These are phyloP conservation scores for Dorcus hopei DNA, from an alignment of 2,888 invertebrate genomes.

Conservation along the genomic window DNA sequence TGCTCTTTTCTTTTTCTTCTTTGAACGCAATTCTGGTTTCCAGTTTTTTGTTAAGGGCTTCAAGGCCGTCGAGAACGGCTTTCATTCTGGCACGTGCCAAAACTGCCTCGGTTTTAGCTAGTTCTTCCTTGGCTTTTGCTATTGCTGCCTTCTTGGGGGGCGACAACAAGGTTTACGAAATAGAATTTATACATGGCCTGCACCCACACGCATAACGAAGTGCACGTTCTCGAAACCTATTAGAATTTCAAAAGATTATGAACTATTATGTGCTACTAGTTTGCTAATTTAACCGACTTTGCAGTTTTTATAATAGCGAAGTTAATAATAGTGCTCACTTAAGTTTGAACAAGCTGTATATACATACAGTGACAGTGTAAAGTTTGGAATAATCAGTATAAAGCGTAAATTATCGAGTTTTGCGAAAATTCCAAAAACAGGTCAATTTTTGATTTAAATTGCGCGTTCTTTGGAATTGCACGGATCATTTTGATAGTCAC, in stretches of 20 bases:
- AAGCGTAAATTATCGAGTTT: too few species aligned
- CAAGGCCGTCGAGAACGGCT: conserved; percentile 72
- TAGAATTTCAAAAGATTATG: background rate
- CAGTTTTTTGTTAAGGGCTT: conserved; percentile 68
- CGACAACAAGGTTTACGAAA: conserved; percentile 76
- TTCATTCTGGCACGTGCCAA: conserved; percentile 78
- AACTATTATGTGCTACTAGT: too few species aligned
- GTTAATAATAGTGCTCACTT: too few species aligned
- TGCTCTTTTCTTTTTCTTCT: conserved; percentile 68
- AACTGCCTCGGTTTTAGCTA: conserved; percentile 63
- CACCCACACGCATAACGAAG: conserved; percentile 84
- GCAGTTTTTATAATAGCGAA: too few species aligned
- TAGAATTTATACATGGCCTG: conserved; percentile 93
- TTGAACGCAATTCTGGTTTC: conserved; percentile 71
- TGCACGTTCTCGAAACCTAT: conserved; percentile 75
- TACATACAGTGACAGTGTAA: too few species aligned
- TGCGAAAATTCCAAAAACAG: too few species aligned
- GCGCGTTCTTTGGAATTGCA: too few species aligned
- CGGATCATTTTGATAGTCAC: too few species aligned
- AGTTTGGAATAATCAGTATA: too few species aligned
- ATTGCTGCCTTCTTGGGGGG: conserved; percentile 89
- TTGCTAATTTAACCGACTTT: too few species aligned
- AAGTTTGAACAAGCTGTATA: too few species aligned
- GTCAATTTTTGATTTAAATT: too few species aligned
- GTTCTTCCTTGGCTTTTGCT: conserved; percentile 65